Base-by-base conservation (phyloP, 2,888 invertebrate species). In the Agrilus cyanescens region DNA sequence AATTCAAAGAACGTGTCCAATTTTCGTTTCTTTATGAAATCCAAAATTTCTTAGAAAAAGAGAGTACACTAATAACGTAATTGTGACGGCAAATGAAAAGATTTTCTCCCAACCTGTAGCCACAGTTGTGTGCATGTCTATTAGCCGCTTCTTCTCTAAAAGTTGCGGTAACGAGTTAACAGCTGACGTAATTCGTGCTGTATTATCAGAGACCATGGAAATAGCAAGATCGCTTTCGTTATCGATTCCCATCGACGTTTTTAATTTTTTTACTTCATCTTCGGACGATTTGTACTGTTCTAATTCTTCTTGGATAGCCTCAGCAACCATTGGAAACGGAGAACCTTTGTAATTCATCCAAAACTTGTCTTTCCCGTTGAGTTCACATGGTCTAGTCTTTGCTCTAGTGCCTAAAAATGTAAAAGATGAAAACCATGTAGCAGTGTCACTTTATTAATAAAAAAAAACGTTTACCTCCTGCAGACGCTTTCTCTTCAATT, bases 91-190 rank as follows among this genome's bases (percentile, higher is more conserved):
- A 29, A 2, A 12, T 4, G 8, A 40, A 32, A 12, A n/a, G 10
- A 18, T 12, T 25, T 15, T 15, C 12, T 62, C 79, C 25, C 16
- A 32, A 44, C 84, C 81, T 68, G 97, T 98, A 3, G 98, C 98
- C 49, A 98, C 85, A 51, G 94, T 96, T 16, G 95, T 98, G 63
- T 99, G 98, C 88, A 96, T 91, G 61, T 98, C 98, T 54, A 99
- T 94, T 12, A 97, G 75, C 32, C 95, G 75, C 65, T 99, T 98
- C 73, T 90, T 94, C 66, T 97, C 97, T 67, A 98, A 76, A 18
- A 99, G 73, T 61, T 96, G 95, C 0, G 98, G 98, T 55, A 99
- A 71, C 0, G 94, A 95, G 65, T 90, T 88, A 7, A 98, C 94
- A 15, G 97, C 96, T 46, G 82, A 89, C 1, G 96, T 96, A 15